phyloP scores from a whole-genome alignment of 2,113 vertebrate genomes.

The Amphiprion percula region DNA sequence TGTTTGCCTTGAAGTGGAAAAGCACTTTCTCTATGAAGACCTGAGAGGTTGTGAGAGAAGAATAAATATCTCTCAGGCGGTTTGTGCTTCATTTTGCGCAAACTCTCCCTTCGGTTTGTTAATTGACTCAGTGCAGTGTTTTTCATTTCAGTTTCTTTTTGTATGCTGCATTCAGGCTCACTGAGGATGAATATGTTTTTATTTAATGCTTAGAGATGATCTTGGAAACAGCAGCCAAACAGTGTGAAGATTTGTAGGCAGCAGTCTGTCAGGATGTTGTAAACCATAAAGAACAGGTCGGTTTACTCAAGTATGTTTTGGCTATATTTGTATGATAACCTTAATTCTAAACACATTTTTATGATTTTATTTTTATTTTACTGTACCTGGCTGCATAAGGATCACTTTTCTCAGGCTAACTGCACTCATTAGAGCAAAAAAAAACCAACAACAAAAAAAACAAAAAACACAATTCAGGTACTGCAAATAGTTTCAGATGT shows the following conservation, averaged over 20 bases:
- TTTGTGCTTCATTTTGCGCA: constrained; percentile 37
- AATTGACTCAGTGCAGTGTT: constrained; percentile 13
- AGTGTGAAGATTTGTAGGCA: background rate
- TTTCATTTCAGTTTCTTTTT: constrained; percentile 49
- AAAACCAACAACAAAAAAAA: no score
- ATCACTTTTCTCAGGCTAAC: constrained; percentile 59
- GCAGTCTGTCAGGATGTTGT: constrained; percentile 15
- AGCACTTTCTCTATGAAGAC: constrained; percentile 27
- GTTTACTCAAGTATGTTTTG: constrained; percentile 31
- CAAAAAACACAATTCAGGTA: constrained; percentile 59
- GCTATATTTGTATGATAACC: constrained; percentile 28
- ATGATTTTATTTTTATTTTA: constrained; percentile 13
- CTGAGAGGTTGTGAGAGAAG: constrained; percentile 14
- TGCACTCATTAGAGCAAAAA: constrained; percentile 50
- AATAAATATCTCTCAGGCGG: constrained; percentile 8
- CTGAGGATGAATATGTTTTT: constrained; percentile 52
- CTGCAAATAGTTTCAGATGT: background rate
- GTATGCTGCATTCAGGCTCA: constrained; percentile 24
- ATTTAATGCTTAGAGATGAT: constrained; percentile 40
- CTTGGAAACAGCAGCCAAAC: background rate
- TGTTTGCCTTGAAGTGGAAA: constrained; percentile 49
- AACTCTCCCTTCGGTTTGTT: constrained; percentile 10
- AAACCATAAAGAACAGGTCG: background rate
- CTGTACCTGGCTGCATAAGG: constrained; percentile 15
- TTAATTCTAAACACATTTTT: constrained; percentile 1